Percentiles rank a stretch among this genome's conserved stretches.
phyloP scores from a whole-genome alignment of 2,888 invertebrate species.

The Branchipolynoe longqiensis region DNA sequence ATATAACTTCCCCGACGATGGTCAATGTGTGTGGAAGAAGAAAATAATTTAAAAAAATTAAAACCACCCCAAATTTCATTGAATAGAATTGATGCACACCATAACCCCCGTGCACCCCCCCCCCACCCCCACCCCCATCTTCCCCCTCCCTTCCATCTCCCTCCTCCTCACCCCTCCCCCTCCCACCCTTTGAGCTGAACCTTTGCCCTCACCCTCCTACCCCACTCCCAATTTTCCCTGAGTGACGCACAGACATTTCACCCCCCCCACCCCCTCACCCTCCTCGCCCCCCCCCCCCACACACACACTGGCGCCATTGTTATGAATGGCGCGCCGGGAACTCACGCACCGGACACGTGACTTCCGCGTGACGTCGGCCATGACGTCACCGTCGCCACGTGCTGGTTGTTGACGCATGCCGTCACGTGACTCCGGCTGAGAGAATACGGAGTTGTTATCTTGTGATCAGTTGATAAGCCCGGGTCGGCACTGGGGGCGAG shows the following conservation, averaged over 20 bases:
- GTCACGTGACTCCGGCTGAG: neutral
- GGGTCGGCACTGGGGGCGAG: neutral
- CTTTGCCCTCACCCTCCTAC: constrained; percentile 5
- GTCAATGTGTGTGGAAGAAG: too few species aligned
- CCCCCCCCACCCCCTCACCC: neutral
- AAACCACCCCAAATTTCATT: too few species aligned
- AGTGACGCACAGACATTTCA: constrained; percentile 26
- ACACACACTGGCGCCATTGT: neutral
- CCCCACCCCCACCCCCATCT: neutral
- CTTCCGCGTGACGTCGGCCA: constrained; percentile 23
- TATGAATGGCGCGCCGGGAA: neutral
- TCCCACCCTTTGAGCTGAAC: neutral
- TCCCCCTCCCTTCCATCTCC: neutral
- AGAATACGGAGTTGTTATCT: constrained; percentile 49
- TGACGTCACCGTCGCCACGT: constrained; percentile 25
- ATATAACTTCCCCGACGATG: too few species aligned
- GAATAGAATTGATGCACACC: too few species aligned
- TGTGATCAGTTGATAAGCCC: constrained; percentile 27
- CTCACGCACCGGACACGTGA: constrained; percentile 47
- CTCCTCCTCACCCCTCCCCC: neutral
- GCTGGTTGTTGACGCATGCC: constrained; percentile 43
- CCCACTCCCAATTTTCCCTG: constrained; percentile 22
- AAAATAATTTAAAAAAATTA: too few species aligned
- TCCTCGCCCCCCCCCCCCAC: neutral
- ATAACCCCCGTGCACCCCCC: neutral